Percentiles rank a stretch among this genome's conserved stretches.
Evolutionary conservation across 2,888 invertebrate genomes (phyloP).

Genomic region (Diaphora mendica): DNA sequence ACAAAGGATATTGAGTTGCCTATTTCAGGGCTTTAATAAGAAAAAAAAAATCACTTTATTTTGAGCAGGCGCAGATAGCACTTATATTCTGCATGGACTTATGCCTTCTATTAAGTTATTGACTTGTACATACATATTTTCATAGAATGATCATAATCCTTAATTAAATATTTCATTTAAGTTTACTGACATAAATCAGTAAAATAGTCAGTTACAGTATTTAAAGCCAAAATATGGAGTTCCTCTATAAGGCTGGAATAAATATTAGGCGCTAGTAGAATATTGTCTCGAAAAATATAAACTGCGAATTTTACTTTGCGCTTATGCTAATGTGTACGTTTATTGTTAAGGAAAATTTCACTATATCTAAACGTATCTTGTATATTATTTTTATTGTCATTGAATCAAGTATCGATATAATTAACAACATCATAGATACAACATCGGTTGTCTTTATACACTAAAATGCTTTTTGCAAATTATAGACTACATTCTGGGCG

Average conservation of each 20-base stretch:
- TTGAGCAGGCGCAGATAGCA: neutral
- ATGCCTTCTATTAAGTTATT: neutral
- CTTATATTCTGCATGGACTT: neutral
- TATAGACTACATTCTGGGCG: neutral
- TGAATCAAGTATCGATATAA: neutral
- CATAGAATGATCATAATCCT: neutral
- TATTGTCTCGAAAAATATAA: neutral
- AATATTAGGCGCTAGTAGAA: neutral
- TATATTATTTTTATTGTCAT: neutral
- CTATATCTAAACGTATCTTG: too few species aligned
- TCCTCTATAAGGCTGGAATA: neutral
- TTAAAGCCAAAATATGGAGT: neutral
- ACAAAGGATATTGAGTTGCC: neutral
- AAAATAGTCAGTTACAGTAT: too few species aligned
- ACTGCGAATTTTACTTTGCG: neutral
- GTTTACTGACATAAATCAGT: too few species aligned
- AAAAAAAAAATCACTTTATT: neutral
- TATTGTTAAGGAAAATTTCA: too few species aligned
- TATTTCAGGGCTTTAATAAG: neutral
- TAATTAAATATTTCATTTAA: too few species aligned
- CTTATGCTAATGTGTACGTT: too few species aligned
- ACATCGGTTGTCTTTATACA: neutral
- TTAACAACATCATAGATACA: neutral
- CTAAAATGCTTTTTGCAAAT: neutral
- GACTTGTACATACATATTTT: neutral